A percentile compares a stretch with the other conserved stretches of the same genome.
phyloP scores from a whole-genome alignment of 2,888 invertebrate genomes.

The Papilio elwesi region DNA sequence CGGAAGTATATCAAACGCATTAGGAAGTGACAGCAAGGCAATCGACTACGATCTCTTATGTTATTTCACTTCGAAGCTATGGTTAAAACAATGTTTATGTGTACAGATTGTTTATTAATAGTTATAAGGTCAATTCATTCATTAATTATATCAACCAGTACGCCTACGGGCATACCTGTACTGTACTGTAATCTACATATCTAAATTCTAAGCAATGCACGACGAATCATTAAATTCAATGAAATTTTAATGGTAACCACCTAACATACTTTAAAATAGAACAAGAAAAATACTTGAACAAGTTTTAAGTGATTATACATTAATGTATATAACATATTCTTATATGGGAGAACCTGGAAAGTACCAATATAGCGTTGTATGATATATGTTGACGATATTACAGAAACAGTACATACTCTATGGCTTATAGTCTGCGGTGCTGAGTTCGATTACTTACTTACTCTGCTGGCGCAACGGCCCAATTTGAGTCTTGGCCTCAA shows the following conservation, averaged over 20 bases:
- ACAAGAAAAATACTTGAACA: background rate
- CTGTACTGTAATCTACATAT: background rate
- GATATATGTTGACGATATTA: no score
- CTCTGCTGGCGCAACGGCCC: no score
- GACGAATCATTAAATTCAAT: slow-evolving; percentile 22
- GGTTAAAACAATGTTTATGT: slow-evolving; percentile 24
- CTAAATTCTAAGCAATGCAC: background rate
- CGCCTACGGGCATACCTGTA: slow-evolving; percentile 13
- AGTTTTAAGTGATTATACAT: background rate
- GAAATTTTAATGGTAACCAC: background rate
- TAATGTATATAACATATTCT: background rate
- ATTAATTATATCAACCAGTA: slow-evolving; percentile 21
- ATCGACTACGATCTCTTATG: slow-evolving; percentile 29
- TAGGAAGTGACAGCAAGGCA: slow-evolving; percentile 40
- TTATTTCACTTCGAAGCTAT: background rate
- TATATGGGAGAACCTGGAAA: no score
- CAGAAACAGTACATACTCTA: no score
- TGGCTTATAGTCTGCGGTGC: no score
- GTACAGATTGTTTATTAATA: slow-evolving; percentile 29
- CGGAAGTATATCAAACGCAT: slow-evolving; percentile 30
- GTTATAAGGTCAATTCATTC: slow-evolving; percentile 30
- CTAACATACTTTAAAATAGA: background rate
- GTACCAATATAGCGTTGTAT: no score
- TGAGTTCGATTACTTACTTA: no score
- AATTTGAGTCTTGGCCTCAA: no score